phyloP scores from a whole-genome alignment of 2,797 vertebrate species.

The Urosaurus nigricauda region DNA sequence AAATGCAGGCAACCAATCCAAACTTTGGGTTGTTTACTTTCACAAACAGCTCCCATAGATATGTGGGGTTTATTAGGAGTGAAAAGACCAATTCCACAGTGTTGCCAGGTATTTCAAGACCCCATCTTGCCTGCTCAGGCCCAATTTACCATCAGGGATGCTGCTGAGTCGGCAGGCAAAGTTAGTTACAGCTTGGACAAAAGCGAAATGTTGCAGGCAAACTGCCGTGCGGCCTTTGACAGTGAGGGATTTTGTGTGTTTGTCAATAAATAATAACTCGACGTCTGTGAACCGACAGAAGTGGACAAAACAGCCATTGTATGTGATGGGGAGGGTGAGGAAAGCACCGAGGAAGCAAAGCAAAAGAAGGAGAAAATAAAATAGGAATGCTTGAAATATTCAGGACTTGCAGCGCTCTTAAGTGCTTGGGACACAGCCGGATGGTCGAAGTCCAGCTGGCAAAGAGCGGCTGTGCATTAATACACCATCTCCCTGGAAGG shows the following conservation, averaged over 20 bases:
- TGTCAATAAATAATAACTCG: not conserved
- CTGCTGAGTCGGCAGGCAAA: not conserved
- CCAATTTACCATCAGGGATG: not conserved
- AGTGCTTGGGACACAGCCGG: not conserved
- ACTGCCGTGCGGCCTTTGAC: not conserved
- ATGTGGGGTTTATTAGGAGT: not conserved
- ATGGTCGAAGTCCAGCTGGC: not conserved
- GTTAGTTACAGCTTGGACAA: not conserved
- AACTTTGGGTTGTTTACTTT: not conserved
- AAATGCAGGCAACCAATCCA: not conserved
- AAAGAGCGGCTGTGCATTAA: not conserved
- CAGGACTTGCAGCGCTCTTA: not conserved
- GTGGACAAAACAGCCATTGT: constrained; percentile 6
- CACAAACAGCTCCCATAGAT: not conserved
- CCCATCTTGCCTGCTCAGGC: not conserved
- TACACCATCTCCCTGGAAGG: not conserved
- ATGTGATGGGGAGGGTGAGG: not conserved
- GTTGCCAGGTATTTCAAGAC: not conserved
- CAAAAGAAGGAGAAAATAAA: not conserved
- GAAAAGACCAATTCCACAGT: not conserved
- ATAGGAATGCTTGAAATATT: not conserved
- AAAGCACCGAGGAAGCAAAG: not conserved
- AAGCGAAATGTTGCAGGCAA: not conserved
- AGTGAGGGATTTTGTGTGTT: not conserved
- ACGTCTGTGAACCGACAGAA: not conserved